Base-by-base conservation (phyloP, 2,113 vertebrate species). In the Microcebus ravelobensis region DNA sequence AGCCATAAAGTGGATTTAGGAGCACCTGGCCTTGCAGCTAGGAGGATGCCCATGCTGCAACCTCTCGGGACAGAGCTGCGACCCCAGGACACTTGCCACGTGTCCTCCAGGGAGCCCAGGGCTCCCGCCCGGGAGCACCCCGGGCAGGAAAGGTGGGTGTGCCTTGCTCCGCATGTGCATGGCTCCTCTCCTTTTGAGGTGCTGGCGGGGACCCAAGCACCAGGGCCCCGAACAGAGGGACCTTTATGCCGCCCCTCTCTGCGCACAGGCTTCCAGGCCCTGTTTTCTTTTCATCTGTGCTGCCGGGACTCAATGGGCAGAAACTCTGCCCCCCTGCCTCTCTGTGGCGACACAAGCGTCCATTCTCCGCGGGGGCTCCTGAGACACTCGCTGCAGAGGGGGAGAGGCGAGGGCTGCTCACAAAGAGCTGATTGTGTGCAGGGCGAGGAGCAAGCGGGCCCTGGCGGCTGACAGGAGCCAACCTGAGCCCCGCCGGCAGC, bases 371-470 rank as follows among this genome's bases (percentile, higher is more conserved):
- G 3, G 96, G 97, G 94, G 97, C 97, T 98, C 96, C 95, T 31
- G 3, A 0, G 92, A 67, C 70, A 13, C 96, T 3, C 6, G 67
- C 57, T 48, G 18, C 42, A 63, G 90, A 4, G 71, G 84, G 95
- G 97, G 94, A 93, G 96, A 90, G 65, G 95, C 94, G 68, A 77
- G 82, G 21, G 50, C 63, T 0, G 42, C 76, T 48, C 96, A 99
- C 99, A 99, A 99, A 98, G 97, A 82, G 68, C 23, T 0, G 63
- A 98, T 98, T 99, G 98, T 99, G 96, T 98, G 89, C 97, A 83
- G 97, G 96, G 95, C n/a, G 31, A 39, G 63, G 96, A 97, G 97
- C 68, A 10, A 96, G 95, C 1, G 4, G 97, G 97, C 97, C 95
- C 82, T 93, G 97, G n/a, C 85, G 18, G 97, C 59, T 11, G 94